Percentiles rank a stretch among this genome's conserved stretches.
Conservation (phyloP, 1,140 invertebrate genomes). For the Ruditapes philippinarum region DNA sequence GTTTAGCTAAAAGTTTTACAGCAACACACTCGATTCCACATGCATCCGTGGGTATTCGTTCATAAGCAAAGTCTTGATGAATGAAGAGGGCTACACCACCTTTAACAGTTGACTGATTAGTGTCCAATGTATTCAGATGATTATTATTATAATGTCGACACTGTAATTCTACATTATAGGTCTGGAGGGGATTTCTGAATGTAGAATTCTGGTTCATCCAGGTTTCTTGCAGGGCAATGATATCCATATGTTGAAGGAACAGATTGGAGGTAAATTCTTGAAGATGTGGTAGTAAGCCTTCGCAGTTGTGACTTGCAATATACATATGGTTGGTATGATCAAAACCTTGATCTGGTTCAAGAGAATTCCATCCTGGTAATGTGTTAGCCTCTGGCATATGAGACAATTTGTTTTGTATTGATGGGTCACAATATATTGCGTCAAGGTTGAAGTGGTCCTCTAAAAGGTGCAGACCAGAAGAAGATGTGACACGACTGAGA, state of each 20-base stretch:
- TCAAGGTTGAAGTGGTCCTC: neutral
- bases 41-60: neutral
- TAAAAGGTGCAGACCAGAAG: neutral
- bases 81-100: neutral
- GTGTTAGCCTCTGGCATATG: neutral
- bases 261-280: neutral
- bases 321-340: neutral
- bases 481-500: neutral
- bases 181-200: neutral
- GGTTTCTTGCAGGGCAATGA: constrained; percentile 4
- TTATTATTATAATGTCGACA: neutral
- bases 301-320: constrained; percentile 14
- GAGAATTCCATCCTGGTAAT: neutral
- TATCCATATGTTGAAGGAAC: neutral
- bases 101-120: too few species aligned
- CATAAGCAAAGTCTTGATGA: neutral
- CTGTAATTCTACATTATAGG: neutral
- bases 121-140: neutral
- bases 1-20: neutral
- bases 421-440: neutral
- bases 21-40: neutral
- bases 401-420: neutral
- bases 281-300: constrained; percentile 7
- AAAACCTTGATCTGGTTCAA: neutral
- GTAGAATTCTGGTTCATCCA: neutral